Evolutionary conservation across 1,140 invertebrate species (phyloP), one percentile per base, ranked within the genome.

Genomic region (Heterodera carotae): DNA sequence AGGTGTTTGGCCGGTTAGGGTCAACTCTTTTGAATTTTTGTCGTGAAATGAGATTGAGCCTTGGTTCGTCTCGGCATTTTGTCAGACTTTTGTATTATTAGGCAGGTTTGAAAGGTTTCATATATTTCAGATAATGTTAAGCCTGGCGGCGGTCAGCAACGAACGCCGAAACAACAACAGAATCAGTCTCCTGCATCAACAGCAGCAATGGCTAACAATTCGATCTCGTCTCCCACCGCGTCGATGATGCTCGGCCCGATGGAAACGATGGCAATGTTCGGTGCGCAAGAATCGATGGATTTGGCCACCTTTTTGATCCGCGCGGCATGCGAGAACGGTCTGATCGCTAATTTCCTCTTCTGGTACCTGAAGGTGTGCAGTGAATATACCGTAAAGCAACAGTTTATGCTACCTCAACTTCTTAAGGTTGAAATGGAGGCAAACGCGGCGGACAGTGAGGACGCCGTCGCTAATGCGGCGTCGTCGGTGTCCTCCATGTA

Each of bases 321-420:
- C 67, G 90, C 94, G 73, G 94, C 95, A 8, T 94, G 93, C 88
- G 91, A 92, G 83, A 96, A 98, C 90, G 91, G 92, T 36, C 92
- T 91, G 29, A 88, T 98, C 67, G 94, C 95, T 60, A 98, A 97
- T 90, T 98, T 97, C 89, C 92, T 99, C 81, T 98, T 94, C 88
- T 99, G 96, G 96, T 92, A 59, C 77, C 29, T 33, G 59, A 80
- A 78, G 48, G 48, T 56, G 15, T 12, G 39, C 39, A 43, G 39
- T 12, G 39, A 43, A 43, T 43, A 43, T 43, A 78, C 25, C 34
- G 22, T 27, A 18, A 76, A 77, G 22, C 25, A 78, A 8, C 27
- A 15, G 22, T 71, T 73, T 62, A 29, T 43, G 34, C n/a, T n/a
- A 8, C 6, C 15, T 74, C 15, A 27, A 27, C 27, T 2, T 78